phyloP scores from a whole-genome alignment of 2,797 vertebrate species.

The Microchirus variegatus region DNA sequence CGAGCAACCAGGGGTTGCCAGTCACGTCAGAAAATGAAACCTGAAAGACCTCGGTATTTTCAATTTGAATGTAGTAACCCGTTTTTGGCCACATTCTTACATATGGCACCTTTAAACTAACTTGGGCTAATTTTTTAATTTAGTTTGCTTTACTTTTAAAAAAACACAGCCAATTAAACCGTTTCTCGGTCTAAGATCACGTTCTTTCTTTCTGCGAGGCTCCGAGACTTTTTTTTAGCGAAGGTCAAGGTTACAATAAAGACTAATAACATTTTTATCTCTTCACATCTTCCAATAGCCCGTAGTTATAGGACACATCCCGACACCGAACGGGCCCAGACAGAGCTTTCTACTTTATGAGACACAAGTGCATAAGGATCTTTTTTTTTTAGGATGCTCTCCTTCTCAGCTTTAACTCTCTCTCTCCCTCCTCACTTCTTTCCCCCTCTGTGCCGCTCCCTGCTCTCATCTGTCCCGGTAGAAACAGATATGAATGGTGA shows the following conservation, averaged over 20 bases:
- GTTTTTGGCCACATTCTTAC: too few species aligned
- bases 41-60: too few species aligned
- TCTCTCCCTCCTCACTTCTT: slow-evolving; percentile 1
- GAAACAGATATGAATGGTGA: slow-evolving; percentile 57
- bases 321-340: slow-evolving; percentile 9
- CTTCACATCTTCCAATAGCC: slow-evolving; percentile 4
- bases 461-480: slow-evolving; percentile 32
- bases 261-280: slow-evolving; percentile 11
- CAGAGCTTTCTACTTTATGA: slow-evolving; percentile 36
- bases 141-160: too few species aligned
- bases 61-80: too few species aligned
- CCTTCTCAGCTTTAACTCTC: slow-evolving; percentile 15
- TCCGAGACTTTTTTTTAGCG: slow-evolving; percentile 1
- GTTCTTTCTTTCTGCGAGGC: neutral
- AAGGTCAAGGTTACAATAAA: slow-evolving; percentile 14
- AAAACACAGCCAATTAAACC: neutral
- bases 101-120: too few species aligned
- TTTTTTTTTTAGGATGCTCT: slow-evolving; percentile 27
- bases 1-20: too few species aligned
- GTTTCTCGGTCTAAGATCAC: neutral
- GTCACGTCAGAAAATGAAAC: too few species aligned
- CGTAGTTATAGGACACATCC: slow-evolving; percentile 6
- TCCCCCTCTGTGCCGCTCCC: slow-evolving; percentile 7
- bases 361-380: slow-evolving; percentile 13
- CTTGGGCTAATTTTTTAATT: too few species aligned